Percentiles rank a stretch among this genome's conserved stretches.
Evolutionary conservation across 2,113 vertebrate species (phyloP).

Genomic region (Perca schrenkii): DNA sequence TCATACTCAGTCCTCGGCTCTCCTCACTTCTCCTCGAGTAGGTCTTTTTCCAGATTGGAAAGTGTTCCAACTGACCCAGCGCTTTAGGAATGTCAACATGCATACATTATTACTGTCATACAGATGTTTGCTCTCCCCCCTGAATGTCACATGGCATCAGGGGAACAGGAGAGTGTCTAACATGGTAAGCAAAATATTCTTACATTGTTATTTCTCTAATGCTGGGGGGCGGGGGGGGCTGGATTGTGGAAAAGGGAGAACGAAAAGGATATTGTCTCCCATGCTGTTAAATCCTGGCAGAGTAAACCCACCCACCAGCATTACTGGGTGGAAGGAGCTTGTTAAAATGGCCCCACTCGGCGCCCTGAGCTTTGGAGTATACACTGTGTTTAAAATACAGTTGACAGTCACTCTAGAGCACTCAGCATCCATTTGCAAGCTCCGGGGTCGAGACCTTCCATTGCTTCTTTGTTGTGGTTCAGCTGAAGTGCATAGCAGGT

Average conservation of each 20-base stretch:
- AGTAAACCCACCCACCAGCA: conserved; percentile 47
- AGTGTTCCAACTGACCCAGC: conserved; percentile 57
- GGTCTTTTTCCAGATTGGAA: conserved; percentile 53
- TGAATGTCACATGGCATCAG: conserved; percentile 54
- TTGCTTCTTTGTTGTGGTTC: conserved; percentile 84
- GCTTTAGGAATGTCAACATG: conserved; percentile 75
- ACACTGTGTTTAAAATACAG: conserved; percentile 71
- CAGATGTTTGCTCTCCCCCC: conserved; percentile 63
- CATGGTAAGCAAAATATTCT: conserved; percentile 62
- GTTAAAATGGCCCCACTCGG: conserved; percentile 71
- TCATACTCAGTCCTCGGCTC: conserved; percentile 5
- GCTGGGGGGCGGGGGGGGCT: not conserved
- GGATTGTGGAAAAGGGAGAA: conserved; percentile 22
- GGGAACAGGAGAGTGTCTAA: conserved; percentile 43
- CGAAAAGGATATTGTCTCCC: conserved; percentile 14
- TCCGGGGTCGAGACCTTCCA: conserved; percentile 68
- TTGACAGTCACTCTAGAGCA: conserved; percentile 74
- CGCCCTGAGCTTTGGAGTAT: conserved; percentile 42
- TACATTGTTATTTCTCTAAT: conserved; percentile 37
- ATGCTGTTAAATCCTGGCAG: conserved; percentile 29
- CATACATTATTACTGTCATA: conserved; percentile 65
- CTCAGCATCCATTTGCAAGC: conserved; percentile 74
- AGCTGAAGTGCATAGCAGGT: conserved; percentile 81
- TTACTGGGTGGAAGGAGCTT: conserved; percentile 54
- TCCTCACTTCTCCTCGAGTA: conserved; percentile 46